Evolutionary conservation across 2,797 vertebrate genomes (phyloP).

Genomic region (Anguilla pacifica): DNA sequence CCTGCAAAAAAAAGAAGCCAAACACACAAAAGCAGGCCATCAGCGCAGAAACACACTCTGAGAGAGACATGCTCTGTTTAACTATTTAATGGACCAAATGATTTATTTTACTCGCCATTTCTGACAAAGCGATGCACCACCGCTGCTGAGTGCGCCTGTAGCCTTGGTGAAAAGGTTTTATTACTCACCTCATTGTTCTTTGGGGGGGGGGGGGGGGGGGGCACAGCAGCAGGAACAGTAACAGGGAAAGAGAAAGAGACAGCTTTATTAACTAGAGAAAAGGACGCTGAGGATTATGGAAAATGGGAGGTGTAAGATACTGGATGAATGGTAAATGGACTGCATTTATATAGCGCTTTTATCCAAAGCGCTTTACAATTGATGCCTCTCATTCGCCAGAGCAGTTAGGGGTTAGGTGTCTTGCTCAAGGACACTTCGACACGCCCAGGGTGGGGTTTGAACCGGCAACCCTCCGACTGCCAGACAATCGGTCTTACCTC

Average conservation of each 20-base stretch:
- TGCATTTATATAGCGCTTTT: no score
- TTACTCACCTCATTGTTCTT: conserved; percentile 67
- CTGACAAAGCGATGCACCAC: no score
- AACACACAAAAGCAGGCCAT: conserved; percentile 70
- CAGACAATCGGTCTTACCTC: no score
- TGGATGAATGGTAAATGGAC: conserved; percentile 9
- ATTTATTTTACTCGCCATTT: no score
- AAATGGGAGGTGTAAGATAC: conserved; percentile 32
- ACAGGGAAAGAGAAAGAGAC: conserved; percentile 47
- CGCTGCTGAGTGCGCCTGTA: background rate
- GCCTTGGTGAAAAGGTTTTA: background rate
- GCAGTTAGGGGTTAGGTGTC: no score
- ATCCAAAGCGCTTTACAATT: no score
- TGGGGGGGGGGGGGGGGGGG: conserved; percentile 46
- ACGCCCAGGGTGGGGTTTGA: no score
- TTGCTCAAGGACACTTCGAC: no score
- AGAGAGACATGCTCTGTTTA: no score
- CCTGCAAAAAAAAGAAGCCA: conserved; percentile 85
- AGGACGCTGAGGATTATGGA: conserved; percentile 61
- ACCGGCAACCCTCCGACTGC: no score
- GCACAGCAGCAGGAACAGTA: conserved; percentile 38
- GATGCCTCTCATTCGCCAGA: no score
- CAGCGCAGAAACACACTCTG: background rate
- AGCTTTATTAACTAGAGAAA: conserved; percentile 65
- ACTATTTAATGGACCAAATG: no score